phyloP scores from a whole-genome alignment of 2,888 invertebrate genomes.

The Eilema caniola region DNA sequence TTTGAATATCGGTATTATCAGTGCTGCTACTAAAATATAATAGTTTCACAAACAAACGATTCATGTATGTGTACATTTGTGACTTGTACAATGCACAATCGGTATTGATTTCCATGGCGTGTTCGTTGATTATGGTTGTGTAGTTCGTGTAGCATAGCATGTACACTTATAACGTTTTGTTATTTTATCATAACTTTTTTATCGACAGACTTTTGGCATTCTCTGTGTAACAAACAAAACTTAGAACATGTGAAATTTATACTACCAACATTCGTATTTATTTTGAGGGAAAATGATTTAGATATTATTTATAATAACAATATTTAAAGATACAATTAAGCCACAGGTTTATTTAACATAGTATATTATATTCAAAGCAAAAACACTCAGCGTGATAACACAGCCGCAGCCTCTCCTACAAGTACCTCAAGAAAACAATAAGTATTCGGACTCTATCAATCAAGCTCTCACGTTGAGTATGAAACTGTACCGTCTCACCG shows the following conservation, averaged over 20 bases:
- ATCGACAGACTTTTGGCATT: constrained; percentile 38
- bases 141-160: constrained; percentile 51
- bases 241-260: constrained; percentile 37
- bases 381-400: constrained; percentile 60
- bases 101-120: constrained; percentile 63
- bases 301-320: constrained; percentile 3
- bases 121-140: constrained; percentile 60
- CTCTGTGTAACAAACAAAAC: constrained; percentile 42
- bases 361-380: constrained; percentile 49
- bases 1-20: constrained; percentile 38
- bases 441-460: constrained; percentile 44
- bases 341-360: constrained; percentile 11
- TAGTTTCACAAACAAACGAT: constrained; percentile 45
- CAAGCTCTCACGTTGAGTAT: constrained; percentile 44
- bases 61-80: constrained; percentile 40
- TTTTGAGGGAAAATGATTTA: constrained; percentile 20
- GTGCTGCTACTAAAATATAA: constrained; percentile 47
- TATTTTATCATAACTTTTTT: constrained; percentile 40
- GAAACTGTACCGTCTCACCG: constrained; percentile 66
- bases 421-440: constrained; percentile 41
- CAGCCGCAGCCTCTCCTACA: constrained; percentile 64
- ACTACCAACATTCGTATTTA: constrained; percentile 40
- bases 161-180: constrained; percentile 44
- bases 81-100: constrained; percentile 52
- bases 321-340: constrained; percentile 10